Evolutionary conservation across 2,113 vertebrate species (phyloP).

Genomic region (Platysteira castanea): DNA sequence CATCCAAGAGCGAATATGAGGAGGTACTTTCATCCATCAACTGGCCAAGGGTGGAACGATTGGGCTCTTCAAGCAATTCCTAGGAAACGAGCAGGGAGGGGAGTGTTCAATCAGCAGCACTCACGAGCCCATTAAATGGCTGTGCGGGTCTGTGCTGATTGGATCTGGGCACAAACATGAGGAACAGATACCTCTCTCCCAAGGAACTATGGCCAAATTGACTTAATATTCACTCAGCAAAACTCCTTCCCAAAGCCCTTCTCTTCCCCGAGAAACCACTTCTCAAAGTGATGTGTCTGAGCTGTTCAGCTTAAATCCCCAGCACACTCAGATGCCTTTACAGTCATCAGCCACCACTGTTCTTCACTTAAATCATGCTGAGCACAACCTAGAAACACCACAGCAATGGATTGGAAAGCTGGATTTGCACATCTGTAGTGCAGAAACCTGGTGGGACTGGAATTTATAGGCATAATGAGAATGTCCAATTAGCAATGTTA

Average conservation of each 20-base stretch:
- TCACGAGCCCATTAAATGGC: neutral
- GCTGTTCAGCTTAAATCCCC: neutral
- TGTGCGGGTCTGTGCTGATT: neutral
- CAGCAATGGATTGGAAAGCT: neutral
- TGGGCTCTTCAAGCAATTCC: neutral
- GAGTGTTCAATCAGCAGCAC: neutral
- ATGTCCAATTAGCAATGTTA: constrained; percentile 9
- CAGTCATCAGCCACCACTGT: constrained; percentile 9
- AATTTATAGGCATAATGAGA: neutral
- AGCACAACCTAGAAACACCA: neutral
- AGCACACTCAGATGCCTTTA: neutral
- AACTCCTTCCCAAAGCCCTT: neutral
- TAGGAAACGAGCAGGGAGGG: neutral
- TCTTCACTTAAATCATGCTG: neutral
- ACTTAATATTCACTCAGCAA: neutral
- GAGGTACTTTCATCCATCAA: neutral
- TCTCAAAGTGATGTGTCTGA: neutral
- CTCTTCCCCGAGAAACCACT: neutral
- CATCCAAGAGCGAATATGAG: neutral
- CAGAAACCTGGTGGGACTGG: neutral
- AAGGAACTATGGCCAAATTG: neutral
- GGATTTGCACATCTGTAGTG: neutral
- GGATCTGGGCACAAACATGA: neutral
- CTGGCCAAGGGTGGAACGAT: neutral
- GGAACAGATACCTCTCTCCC: neutral